phyloP scores from a whole-genome alignment of 2,113 vertebrate species.

The Carlito syrichta region DNA sequence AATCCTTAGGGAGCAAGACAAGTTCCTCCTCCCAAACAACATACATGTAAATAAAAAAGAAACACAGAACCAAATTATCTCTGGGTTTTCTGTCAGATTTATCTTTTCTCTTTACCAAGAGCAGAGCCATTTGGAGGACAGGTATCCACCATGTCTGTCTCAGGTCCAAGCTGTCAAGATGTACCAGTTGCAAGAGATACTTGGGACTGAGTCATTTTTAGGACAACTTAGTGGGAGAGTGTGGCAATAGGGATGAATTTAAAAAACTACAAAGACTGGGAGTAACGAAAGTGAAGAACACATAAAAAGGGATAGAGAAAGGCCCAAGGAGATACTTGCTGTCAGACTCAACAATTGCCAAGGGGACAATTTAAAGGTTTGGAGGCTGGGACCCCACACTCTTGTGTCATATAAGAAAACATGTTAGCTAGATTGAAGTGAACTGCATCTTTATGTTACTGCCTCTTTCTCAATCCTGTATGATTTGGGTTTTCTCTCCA shows the following conservation, averaged over 20 bases:
- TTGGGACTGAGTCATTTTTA: background rate
- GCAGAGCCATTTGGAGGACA: background rate
- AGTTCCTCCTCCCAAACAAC: background rate
- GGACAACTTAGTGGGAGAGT: background rate
- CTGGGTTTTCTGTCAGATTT: background rate
- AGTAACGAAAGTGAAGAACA: background rate
- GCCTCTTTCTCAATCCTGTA: background rate
- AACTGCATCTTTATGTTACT: background rate
- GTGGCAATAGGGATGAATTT: background rate
- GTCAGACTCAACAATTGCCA: too few relatives aligned
- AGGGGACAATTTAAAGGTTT: background rate
- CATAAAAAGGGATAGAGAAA: background rate
- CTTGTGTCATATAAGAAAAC: too few relatives aligned
- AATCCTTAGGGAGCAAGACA: background rate
- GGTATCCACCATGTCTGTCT: rapidly evolving
- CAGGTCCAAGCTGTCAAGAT: background rate
- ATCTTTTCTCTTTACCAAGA: background rate
- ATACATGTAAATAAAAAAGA: background rate
- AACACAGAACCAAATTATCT: background rate
- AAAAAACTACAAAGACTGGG: background rate
- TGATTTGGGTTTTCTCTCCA: background rate
- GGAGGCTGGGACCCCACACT: background rate
- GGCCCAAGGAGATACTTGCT: rapidly evolving
- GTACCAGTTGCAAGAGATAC: background rate
- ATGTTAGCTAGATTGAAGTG: background rate